Base-by-base conservation (phyloP, 2,113 vertebrate genomes). In the Cromileptes altivelis region DNA sequence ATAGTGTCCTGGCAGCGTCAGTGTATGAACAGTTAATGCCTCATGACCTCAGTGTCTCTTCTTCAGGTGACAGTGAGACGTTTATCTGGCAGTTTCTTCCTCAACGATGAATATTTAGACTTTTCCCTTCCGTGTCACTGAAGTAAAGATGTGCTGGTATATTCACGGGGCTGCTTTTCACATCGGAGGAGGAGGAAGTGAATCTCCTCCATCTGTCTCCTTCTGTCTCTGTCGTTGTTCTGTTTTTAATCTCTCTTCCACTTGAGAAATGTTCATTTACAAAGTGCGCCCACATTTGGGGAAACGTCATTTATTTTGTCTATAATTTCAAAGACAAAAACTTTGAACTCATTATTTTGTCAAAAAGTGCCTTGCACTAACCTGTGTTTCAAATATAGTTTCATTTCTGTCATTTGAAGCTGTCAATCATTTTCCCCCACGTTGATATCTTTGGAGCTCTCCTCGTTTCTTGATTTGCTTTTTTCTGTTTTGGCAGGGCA, bases 21-120 rank as follows among this genome's bases (percentile, higher is more conserved):
- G 71, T 0, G 65, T 8, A 12, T 8, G 10, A 42, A 42, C 42
- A 42, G 42, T 42, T 42, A 69, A 57, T 45, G 74, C 83, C 75
- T 82, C 67, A 50, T 14, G 47, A 67, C 57, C 67, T 83, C 27
- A 12, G 52, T n/a, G 57, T 57, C 23, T 74, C 60, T 47, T 63
- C 61, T 23, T 65, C 60, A 52, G 58, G 70, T 45, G 55, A 21
- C 74, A 62, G 67, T 70, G 61, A 73, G 67, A 79, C 75, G 15
- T 65, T 52, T 58, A 68, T 84, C 70, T 81, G 60, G 4, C 85
- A 72, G 2, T 60, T 70, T 80, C 47, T 61, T 49, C 70, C 42
- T 81, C 23, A 14, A 13, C 27, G 30, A 80, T 80, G 50, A 84
- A 87, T 89, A 87, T 91, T 85, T 76, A 80, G n/a, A 62, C 62